Evolutionary conservation across 1,140 invertebrate genomes (phyloP).

Genomic region (Littorina saxatilis): DNA sequence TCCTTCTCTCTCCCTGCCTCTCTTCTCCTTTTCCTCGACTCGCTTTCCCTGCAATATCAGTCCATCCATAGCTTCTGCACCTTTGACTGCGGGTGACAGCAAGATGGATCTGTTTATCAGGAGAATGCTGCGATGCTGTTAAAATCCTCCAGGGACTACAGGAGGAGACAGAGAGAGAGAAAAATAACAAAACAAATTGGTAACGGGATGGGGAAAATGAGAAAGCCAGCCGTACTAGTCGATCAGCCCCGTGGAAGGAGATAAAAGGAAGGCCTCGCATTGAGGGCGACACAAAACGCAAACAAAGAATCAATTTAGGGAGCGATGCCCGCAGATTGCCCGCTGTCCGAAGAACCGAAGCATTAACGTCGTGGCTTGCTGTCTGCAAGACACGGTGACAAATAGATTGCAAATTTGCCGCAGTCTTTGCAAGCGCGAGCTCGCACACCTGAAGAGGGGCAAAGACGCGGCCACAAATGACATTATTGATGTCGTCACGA

Average conservation of each 20-base stretch:
- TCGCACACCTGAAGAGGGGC: slow-evolving; percentile 1
- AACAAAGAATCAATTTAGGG: slow-evolving; percentile 1
- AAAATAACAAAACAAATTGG: not conserved
- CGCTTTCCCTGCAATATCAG: not conserved
- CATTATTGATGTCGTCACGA: slow-evolving; percentile 25
- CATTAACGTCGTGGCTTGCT: not conserved
- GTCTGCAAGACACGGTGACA: not conserved
- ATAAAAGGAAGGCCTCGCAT: not conserved
- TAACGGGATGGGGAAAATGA: not conserved
- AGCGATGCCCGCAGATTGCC: not conserved
- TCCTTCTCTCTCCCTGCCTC: not conserved
- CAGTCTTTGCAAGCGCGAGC: not conserved
- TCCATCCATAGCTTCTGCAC: not conserved
- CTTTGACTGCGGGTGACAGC: slow-evolving; percentile 6
- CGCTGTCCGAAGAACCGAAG: not conserved
- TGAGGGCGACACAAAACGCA: not conserved
- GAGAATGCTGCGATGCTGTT: not conserved
- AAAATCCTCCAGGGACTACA: not conserved
- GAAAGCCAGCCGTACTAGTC: not conserved
- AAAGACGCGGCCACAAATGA: not conserved
- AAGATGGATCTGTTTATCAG: not conserved
- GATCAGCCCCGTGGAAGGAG: too few species aligned
- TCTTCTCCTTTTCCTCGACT: not conserved
- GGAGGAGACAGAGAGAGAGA: not conserved
- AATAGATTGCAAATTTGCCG: not conserved